A percentile compares a stretch with the other conserved stretches of the same genome.
These are phyloP conservation scores for Antheraea assamensis DNA, from an alignment of 2,888 invertebrate genomes.

Conservation along the genomic window DNA sequence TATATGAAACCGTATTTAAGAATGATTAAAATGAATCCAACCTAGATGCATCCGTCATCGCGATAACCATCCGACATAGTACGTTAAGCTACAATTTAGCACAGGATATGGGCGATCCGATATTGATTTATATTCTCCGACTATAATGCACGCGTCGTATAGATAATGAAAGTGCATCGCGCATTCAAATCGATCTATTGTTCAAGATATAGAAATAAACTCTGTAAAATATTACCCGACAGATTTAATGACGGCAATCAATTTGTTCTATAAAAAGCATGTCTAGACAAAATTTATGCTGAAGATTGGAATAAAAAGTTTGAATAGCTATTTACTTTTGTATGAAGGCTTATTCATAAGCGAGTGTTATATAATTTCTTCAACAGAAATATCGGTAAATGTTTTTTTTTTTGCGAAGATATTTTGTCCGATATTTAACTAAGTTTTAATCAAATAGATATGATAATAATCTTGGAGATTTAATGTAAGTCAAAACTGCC, in stretches of 20 bases:
- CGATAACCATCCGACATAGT: neutral
- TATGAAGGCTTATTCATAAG: neutral
- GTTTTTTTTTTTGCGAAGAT: too few species aligned
- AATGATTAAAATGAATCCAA: neutral
- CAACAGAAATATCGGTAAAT: too few species aligned
- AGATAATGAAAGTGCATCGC: conserved; percentile 1
- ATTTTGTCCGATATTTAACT: too few species aligned
- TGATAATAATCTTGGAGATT: too few species aligned
- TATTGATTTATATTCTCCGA: conserved; percentile 15
- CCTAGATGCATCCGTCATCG: neutral
- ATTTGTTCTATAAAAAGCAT: neutral
- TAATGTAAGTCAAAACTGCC: too few species aligned
- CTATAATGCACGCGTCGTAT: neutral
- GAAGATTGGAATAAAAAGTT: neutral
- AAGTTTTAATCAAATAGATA: too few species aligned
- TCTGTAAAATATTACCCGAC: conserved; percentile 4
- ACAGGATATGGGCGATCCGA: conserved; percentile 38
- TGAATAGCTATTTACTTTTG: neutral
- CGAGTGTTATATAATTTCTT: too few species aligned
- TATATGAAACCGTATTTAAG: neutral
- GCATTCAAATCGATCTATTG: neutral
- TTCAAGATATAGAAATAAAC: neutral
- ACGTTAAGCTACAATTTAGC: conserved; percentile 10
- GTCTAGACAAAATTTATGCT: neutral
- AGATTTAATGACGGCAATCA: neutral